Evolutionary conservation across 2,797 vertebrate genomes (phyloP).

Genomic region (Syngnathus rostellatus): DNA sequence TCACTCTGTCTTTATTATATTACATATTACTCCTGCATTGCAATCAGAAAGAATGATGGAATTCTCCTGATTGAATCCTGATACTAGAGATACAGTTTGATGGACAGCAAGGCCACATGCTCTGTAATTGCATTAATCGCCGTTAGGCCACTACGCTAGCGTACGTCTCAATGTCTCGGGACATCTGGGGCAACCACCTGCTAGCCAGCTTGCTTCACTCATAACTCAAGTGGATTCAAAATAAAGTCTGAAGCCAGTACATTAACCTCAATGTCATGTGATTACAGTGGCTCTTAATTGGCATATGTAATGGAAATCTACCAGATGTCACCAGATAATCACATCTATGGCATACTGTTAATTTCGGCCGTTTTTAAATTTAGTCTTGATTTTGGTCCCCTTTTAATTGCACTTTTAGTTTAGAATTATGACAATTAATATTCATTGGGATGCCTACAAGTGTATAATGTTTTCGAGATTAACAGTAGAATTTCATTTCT

Average conservation of each 20-base stretch:
- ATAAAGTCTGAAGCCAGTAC: background rate
- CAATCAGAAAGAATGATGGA: background rate
- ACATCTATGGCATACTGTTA: background rate
- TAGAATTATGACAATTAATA: background rate
- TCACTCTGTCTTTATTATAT: background rate
- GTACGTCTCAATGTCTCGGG: slow-evolving; percentile 25
- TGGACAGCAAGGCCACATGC: slow-evolving; percentile 20
- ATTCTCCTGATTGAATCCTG: background rate
- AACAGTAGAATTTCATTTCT: background rate
- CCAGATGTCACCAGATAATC: background rate
- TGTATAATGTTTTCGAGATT: background rate
- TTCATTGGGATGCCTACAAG: background rate
- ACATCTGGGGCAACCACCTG: slow-evolving; percentile 23
- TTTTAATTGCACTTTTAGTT: no score
- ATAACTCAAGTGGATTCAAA: background rate
- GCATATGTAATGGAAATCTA: background rate
- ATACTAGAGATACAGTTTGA: slow-evolving; percentile 22
- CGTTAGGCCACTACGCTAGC: background rate
- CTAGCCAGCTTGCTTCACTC: slow-evolving; percentile 30
- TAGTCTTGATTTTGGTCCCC: no score
- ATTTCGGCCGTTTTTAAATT: no score
- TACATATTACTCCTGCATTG: background rate
- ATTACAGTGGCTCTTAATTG: background rate
- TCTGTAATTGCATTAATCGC: slow-evolving; percentile 23
- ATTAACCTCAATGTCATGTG: background rate